Percentiles rank a stretch among this genome's conserved stretches.
phyloP scores from a whole-genome alignment of 2,797 vertebrate species.

The Myotis vivesi region DNA sequence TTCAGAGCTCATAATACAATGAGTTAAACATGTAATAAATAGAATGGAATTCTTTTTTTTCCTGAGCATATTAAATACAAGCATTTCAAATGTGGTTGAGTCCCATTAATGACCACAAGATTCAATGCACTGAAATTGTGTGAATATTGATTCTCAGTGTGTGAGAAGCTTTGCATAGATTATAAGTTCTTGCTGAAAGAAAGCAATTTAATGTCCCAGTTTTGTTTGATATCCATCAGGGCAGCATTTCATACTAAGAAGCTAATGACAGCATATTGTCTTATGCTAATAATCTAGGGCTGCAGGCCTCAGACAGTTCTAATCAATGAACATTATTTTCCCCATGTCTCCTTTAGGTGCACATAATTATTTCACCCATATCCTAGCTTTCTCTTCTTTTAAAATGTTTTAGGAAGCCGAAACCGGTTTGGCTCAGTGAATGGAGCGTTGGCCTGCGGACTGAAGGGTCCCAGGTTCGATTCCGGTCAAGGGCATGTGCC shows the following conservation, averaged over 20 bases:
- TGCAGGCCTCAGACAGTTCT: neutral
- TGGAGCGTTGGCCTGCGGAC: too few relatives aligned
- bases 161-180: neutral
- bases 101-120: neutral
- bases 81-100: neutral
- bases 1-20: neutral
- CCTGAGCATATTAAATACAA: neutral
- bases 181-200: neutral
- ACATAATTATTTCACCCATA: neutral
- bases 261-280: too few relatives aligned
- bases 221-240: neutral
- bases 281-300: accelerated
- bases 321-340: neutral
- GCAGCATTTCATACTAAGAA: neutral
- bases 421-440: too few relatives aligned
- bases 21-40: neutral
- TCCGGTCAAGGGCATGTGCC: too few relatives aligned
- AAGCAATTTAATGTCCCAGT: neutral
- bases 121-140: neutral
- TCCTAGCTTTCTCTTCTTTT: neutral
- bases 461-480: too few relatives aligned
- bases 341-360: neutral
- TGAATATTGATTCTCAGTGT: neutral
- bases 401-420: neutral
- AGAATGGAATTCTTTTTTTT: neutral